A percentile compares a stretch with the other conserved stretches of the same genome.
Conservation (phyloP, 2,797 vertebrate species). For the Chromobotia macracanthus region DNA sequence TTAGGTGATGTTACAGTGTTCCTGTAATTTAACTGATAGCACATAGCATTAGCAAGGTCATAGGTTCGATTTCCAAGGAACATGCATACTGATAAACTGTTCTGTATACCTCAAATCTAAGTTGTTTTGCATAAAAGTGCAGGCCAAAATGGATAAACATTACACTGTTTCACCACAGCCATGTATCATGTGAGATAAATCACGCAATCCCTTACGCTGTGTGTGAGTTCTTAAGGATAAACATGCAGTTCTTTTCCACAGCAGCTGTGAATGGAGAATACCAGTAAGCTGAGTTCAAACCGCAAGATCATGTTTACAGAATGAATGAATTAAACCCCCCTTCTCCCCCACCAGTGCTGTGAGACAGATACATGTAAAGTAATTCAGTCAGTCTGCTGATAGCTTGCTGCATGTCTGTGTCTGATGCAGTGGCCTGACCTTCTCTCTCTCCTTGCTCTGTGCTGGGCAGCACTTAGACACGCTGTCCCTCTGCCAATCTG, state of each 20-base stretch:
- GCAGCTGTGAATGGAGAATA: slow-evolving; percentile 45
- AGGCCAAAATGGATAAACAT: too few relatives aligned
- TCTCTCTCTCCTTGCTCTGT: slow-evolving; percentile 44
- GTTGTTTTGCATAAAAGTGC: too few relatives aligned
- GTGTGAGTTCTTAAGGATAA: slow-evolving; percentile 25
- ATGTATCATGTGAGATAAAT: slow-evolving; percentile 18
- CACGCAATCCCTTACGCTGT: slow-evolving; percentile 22
- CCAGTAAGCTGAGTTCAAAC: slow-evolving; percentile 36
- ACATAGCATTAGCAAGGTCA: neutral
- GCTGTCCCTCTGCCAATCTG: slow-evolving; percentile 45
- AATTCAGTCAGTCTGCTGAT: slow-evolving; percentile 28
- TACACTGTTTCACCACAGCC: neutral
- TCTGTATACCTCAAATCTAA: too few relatives aligned
- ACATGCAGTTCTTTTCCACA: neutral
- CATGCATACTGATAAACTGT: neutral
- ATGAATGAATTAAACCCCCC: slow-evolving; percentile 33
- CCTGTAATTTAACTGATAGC: neutral
- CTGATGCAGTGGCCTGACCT: slow-evolving; percentile 44
- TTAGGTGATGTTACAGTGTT: too few relatives aligned
- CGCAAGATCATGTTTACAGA: slow-evolving; percentile 41
- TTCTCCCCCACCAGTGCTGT: neutral
- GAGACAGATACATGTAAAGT: slow-evolving; percentile 37
- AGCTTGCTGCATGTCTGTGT: slow-evolving; percentile 3
- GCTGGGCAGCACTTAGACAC: slow-evolving; percentile 54
- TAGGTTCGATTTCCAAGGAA: neutral